Base-by-base conservation (phyloP, 2,888 invertebrate species). In the Halocaridina rubra region DNA sequence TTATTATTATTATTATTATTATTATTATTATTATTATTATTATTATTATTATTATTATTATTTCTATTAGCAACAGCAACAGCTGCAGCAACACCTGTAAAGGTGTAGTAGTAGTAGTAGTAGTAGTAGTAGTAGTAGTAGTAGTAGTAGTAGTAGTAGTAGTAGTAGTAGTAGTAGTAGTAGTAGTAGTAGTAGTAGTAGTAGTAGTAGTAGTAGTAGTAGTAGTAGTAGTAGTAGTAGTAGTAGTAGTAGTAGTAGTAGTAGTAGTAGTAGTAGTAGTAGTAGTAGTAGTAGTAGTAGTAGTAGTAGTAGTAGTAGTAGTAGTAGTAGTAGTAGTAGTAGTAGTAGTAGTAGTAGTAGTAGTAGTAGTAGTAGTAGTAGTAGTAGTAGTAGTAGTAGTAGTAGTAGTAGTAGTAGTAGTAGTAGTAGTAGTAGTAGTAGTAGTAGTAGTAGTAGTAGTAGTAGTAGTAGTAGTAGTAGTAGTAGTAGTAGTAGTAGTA, bases 241-340 rank as follows among this genome's bases (percentile, higher is more conserved):
- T 27, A 24, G 13, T 67, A 29, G 29, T 67, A 24, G 29, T 67
- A 24, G 16, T 67, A 1, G 29, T 67, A 24, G 7, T 67, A 2
- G 16, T 19, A 19, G 29, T 67, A 29, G 29, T 67, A 24, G 1
- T 67, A 24, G 16, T 67, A 24, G 29, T 67, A 24, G 1, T 67
- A 24, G 16, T 67, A 19, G 29, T 67, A 24, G 16, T 67, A 24
- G 29, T 67, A 24, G 16, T 67, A 24, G 29, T 67, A 24, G 13
- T 67, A 24, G 13, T 19, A 16, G 29, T 67, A 24, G 29, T 67
- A n/a, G n/a, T n/a, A n/a, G n/a, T n/a, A n/a, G n/a, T n/a, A n/a
- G n/a, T n/a, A n/a, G n/a, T n/a, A n/a, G n/a, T n/a, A n/a, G 67
- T 67, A 16, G 67, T 67, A 24, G 67, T 67, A 24, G 67, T 67